phyloP scores from a whole-genome alignment of 2,797 vertebrate genomes.

The Spinibarbus caldwelli region DNA sequence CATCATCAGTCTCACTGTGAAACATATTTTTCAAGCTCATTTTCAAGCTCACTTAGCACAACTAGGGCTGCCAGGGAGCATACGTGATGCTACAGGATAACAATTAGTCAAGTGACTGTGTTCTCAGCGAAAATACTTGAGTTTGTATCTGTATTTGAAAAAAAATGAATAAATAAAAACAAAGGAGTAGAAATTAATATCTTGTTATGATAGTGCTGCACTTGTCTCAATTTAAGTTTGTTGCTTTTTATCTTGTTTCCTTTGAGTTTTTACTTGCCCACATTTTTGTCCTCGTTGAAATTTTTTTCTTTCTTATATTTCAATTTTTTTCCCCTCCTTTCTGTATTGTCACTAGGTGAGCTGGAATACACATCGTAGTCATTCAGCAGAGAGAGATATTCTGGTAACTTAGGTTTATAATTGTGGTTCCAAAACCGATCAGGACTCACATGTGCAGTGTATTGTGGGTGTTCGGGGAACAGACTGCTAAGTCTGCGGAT shows the following conservation, averaged over 20 bases:
- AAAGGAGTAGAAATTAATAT: no score
- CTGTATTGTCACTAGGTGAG: background rate
- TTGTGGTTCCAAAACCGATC: conserved; percentile 42
- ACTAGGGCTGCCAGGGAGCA: conserved; percentile 31
- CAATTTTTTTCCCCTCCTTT: background rate
- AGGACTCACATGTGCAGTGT: conserved; percentile 30
- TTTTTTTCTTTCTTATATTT: background rate
- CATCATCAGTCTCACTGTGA: conserved; percentile 44
- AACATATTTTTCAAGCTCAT: conserved; percentile 40
- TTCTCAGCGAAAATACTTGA: conserved; percentile 14
- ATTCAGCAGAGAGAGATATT: conserved; percentile 14
- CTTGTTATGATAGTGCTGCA: no score
- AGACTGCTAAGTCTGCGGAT: conserved; percentile 40
- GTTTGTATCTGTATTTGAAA: background rate
- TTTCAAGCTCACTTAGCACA: conserved; percentile 47
- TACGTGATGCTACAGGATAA: conserved; percentile 30
- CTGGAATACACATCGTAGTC: background rate
- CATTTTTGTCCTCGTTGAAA: background rate
- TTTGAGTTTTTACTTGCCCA: background rate
- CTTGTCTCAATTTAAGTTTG: no score
- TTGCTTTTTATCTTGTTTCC: background rate
- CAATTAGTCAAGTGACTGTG: conserved; percentile 33
- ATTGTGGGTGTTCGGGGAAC: conserved; percentile 20
- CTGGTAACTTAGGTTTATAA: conserved; percentile 38
- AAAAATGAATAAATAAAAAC: no score